Evolutionary conservation across 2,888 invertebrate species (phyloP), one percentile per base, ranked within the genome.

Genomic region (Scaptomyza flava): DNA sequence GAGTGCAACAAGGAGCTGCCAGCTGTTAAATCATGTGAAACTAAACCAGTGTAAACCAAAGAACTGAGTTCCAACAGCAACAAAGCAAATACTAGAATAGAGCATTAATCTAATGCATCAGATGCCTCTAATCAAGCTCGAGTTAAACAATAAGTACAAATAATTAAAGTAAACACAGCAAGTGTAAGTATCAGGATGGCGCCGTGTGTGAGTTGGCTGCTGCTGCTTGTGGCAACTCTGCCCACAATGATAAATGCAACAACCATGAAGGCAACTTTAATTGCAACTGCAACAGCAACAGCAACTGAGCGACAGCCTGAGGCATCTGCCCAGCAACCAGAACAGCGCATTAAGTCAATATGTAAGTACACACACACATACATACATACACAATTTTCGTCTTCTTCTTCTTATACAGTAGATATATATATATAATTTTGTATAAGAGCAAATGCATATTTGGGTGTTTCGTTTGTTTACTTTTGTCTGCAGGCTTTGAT

Each of bases 81-180:
- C 41, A 60, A 43, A 38, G 8, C 36, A 54, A 50, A n/a, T 46
- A 34, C 11, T 30, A 41, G 47, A 41, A 47, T 5, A 52, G 57
- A 47, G 61, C 61, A 74, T 67, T 68, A 76, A 67, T 68, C 63
- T 67, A 66, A 79, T 76, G 42, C 79, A 77, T 80, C 78, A 71
- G 71, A 79, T 79, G 74, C 81, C 61, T 77, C 74, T 74, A 79
- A 79, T 79, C 81, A 79, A 74, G 77, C 70, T 33, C 48, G 42
- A 60, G 34, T 61, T 30, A 45, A 65, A 62, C 79, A 72, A 76
- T 64, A 68, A 75, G 66, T 53, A 59, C 68, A 79, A 75, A 81
- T 70, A 78, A 79, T 72, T 72, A 74, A 65, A 51, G 47, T 56
- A 59, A 62, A 68, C 57, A 62, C 41, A 43, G 36, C 27, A 46